Evolutionary conservation across 2,113 vertebrate genomes (phyloP).

Genomic region (Synchiropus splendidus): DNA sequence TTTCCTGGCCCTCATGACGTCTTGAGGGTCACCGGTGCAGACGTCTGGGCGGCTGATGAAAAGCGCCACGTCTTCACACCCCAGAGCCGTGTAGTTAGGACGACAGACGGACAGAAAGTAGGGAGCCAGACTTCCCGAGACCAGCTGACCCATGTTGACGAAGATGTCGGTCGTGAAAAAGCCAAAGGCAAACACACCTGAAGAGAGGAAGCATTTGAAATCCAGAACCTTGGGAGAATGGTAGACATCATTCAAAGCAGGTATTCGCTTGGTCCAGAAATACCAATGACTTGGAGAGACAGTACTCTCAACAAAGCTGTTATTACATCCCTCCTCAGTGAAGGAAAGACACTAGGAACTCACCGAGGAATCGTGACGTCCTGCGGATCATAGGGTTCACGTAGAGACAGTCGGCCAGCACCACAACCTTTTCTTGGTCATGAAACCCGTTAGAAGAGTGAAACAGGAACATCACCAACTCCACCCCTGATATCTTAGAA

Average conservation of each 20-base stretch:
- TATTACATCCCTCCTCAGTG: no score
- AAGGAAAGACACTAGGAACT: no score
- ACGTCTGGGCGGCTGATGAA: slow-evolving; percentile 79
- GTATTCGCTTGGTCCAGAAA: no score
- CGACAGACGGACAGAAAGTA: slow-evolving; percentile 86
- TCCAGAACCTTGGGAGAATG: no score
- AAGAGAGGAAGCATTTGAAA: slow-evolving; percentile 9
- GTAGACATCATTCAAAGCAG: no score
- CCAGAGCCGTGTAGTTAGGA: slow-evolving; percentile 84
- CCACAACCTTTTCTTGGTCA: slow-evolving; percentile 81
- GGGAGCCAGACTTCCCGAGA: slow-evolving; percentile 84
- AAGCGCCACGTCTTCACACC: slow-evolving; percentile 71
- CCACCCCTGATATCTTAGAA: slow-evolving; percentile 76
- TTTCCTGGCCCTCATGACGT: slow-evolving; percentile 78
- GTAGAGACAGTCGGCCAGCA: slow-evolving; percentile 87
- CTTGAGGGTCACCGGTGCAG: slow-evolving; percentile 77
- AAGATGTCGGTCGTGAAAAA: slow-evolving; percentile 86
- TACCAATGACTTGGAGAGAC: no score
- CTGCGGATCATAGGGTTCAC: slow-evolving; percentile 85
- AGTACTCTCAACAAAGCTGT: no score
- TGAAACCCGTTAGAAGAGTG: slow-evolving; percentile 79
- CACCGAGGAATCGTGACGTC: slow-evolving; percentile 80
- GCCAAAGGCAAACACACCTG: slow-evolving; percentile 84
- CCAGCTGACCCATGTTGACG: slow-evolving; percentile 83
- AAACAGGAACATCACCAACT: slow-evolving; percentile 82